Conservation (phyloP, 53 echinoderm and acorn worm genomes). For the Pentamera pediparva region DNA sequence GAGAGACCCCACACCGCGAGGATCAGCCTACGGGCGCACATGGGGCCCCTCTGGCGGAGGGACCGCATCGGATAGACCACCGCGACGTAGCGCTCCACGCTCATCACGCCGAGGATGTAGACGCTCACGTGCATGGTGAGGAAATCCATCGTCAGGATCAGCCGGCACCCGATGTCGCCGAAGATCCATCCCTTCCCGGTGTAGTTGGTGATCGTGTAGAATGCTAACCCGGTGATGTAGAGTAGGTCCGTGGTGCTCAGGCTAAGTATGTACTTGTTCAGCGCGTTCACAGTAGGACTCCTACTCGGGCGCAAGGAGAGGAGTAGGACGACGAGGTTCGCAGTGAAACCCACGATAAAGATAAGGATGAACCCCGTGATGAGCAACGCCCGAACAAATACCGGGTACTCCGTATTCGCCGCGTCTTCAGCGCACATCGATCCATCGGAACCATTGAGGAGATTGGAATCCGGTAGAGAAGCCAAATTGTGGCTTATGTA, state of each 20-base stretch:
- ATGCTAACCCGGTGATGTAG: constrained; percentile 52
- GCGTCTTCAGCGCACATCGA: too few relatives aligned
- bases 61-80: constrained; percentile 69
- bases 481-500: too few relatives aligned
- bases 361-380: constrained; percentile 54
- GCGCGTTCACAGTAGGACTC: constrained; percentile 43
- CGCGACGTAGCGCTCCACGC: constrained; percentile 61
- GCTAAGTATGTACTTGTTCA: constrained; percentile 63
- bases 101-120: constrained; percentile 55
- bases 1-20: constrained; percentile 43
- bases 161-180: constrained; percentile 57
- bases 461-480: too few relatives aligned
- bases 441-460: neutral
- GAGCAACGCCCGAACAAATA: constrained; percentile 28
- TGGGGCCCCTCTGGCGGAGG: constrained; percentile 42
- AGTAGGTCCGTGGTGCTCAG: constrained; percentile 51
- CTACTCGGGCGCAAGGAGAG: constrained; percentile 26
- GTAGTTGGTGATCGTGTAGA: constrained; percentile 58
- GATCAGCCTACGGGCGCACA: constrained; percentile 44
- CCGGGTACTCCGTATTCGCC: neutral
- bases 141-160: constrained; percentile 45
- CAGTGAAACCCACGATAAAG: constrained; percentile 45
- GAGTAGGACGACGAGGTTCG: constrained; percentile 43
- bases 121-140: constrained; percentile 49
- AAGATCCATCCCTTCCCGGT: constrained; percentile 52